Percentiles rank a stretch among this genome's conserved stretches.
phyloP scores from a whole-genome alignment of 2,797 vertebrate species.

The Myotis vivesi region DNA sequence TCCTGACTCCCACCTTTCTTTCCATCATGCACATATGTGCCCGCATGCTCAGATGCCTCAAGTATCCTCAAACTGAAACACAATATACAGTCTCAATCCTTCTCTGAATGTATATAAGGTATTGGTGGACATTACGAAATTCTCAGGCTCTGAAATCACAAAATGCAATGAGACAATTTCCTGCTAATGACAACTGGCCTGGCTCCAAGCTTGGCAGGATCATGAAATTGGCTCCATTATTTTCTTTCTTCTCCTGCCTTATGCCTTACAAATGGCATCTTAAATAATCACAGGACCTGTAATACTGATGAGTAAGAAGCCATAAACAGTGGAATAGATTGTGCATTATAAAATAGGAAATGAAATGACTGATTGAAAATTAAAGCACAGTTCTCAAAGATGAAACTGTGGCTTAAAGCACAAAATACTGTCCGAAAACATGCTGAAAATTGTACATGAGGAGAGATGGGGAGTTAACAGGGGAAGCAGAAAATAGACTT shows the following conservation, averaged over 20 bases:
- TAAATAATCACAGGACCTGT: constrained; percentile 1
- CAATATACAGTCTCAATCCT: background rate
- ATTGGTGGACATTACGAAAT: background rate
- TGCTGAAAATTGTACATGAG: background rate
- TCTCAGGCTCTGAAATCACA: background rate
- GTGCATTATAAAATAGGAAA: background rate
- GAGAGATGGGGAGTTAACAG: background rate
- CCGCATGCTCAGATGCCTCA: background rate
- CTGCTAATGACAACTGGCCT: constrained; percentile 7
- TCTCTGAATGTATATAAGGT: background rate
- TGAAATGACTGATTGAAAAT: background rate
- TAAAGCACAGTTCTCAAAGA: constrained; percentile 20
- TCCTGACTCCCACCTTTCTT: background rate
- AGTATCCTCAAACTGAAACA: background rate
- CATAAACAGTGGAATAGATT: background rate
- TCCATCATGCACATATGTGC: too few species aligned
- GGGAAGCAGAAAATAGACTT: background rate
- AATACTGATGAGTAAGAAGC: background rate
- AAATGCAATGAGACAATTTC: constrained; percentile 21
- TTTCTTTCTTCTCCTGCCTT: constrained; percentile 32
- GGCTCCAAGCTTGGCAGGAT: constrained; percentile 24
- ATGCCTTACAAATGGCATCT: constrained; percentile 56
- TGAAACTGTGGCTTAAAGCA: background rate
- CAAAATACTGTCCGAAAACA: background rate
- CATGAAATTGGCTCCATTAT: constrained; percentile 1